Base-by-base conservation (phyloP, 2,888 invertebrate genomes). In the Athetis lepigone region DNA sequence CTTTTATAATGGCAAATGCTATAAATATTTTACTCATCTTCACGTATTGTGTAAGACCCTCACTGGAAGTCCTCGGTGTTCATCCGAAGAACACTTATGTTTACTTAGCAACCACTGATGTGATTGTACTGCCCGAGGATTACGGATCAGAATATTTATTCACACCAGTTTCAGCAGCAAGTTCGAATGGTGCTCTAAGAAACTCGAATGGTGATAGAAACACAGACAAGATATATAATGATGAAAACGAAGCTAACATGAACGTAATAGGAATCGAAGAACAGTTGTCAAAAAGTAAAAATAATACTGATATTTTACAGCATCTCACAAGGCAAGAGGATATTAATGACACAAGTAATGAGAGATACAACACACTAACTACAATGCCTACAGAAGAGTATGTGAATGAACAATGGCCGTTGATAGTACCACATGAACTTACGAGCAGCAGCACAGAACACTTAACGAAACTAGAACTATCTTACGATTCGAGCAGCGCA, bases 91-190 rank as follows among this genome's bases (percentile, higher is more conserved):
- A 81, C 46, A 72, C 75, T 4, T 71, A 80, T 25, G 16, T 63
- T 9, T 85, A 85, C 50, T 50, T 65, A 11, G 33, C 57, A 39
- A 69, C 74, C 8, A 70, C 51, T 23, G 76, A 78, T 13, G 58
- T 80, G 1, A 54, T 74, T 40, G 40, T 85, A 39, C 59, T 82
- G 18, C 82, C 85, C 5, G 79, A 83, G 46, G 85, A 86, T 51
- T 85, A 85, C 42, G 62, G 74, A 13, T 42, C 45, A 4, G 78
- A 76, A 4, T 25, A 25, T 11, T 52, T 21, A 13, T 9, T 78
- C 37, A 25, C 36, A 27, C 9, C 55, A 27, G 21, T 21, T 2
- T 39, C 40, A 47, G 59, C 65, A 8, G 60, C 57, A 5, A 61
- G 63, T 11, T 59, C 59, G 4, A 46, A 49, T n/a, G 29, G 18